Evolutionary conservation across 2,797 vertebrate species (phyloP), one percentile per base, ranked within the genome.

Genomic region (Enteromius unitaeniatus): DNA sequence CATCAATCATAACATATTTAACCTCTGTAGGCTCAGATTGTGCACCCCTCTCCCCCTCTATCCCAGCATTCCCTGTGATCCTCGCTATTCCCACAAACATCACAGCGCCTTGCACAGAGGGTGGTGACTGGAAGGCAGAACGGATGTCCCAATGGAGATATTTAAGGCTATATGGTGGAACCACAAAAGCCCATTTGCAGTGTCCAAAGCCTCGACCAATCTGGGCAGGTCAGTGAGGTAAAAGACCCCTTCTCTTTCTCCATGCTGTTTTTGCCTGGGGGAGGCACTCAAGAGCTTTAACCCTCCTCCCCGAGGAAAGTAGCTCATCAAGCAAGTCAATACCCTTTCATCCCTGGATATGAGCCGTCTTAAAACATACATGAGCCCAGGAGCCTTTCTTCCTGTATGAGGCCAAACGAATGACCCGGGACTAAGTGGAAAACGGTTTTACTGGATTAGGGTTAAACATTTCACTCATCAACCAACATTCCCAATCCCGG

Each of bases 351-450:
- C 87, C 84, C 89, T n/a, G 6, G 90, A 91, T 92, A 88, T 89
- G 87, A 91, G 68, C 79, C 81, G 85, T 84, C 89, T 89, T 95
- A 93, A 95, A 95, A 94, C 92, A 94, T 95, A 93, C 90, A 95
- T 94, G 94, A 95, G 93, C 88, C 87, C 89, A 89, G 86, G 91
- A 90, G 91, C 86, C 73, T 81, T 87, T 90, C 87, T 88, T 26
- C 79, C 88, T 90, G 88, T 88, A 77, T 81, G 89, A 91, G 90
- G 92, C 89, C 91, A 49, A 53, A 55, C 67, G 14, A 51, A 13
- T 40, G 69, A 47, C 73, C 91, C 90, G 82, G 90, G 88, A 90
- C 90, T 90, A 92, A 92, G 92, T 72, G 91, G 91, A 88, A 87
- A 88, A 86, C 87, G 87, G 91, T 88, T 90, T 88, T 86, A 69